A percentile compares a stretch with the other conserved stretches of the same genome.
phyloP scores from a whole-genome alignment of 2,888 invertebrate species.

The Harpalus rubripes region DNA sequence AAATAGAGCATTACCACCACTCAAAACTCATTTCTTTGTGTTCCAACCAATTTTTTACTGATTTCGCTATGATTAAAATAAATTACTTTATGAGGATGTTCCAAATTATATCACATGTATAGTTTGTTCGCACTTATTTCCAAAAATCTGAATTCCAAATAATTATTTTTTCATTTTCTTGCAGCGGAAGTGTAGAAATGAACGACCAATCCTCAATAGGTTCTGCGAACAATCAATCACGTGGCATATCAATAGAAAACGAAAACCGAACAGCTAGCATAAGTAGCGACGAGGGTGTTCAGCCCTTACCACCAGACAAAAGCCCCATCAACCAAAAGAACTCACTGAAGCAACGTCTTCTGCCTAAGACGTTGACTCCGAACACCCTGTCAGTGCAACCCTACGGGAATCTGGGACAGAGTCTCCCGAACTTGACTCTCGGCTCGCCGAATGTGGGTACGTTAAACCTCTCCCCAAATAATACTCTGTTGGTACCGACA shows the following conservation, averaged over 20 bases:
- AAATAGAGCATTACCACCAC: too few species aligned
- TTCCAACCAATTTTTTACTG: too few species aligned
- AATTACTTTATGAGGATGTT: not conserved
- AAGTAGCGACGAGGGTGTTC: conserved; percentile 82
- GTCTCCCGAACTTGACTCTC: conserved; percentile 86
- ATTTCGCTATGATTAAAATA: too few species aligned
- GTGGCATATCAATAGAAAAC: conserved; percentile 82
- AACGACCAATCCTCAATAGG: conserved; percentile 80
- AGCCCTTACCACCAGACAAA: conserved; percentile 77
- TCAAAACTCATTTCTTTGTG: too few species aligned
- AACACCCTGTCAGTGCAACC: conserved; percentile 89
- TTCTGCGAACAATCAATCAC: conserved; percentile 77
- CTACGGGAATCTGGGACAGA: conserved; percentile 85
- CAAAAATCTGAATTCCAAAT: not conserved
- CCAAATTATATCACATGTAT: conserved; percentile 2
- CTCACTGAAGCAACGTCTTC: conserved; percentile 75
- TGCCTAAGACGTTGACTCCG: conserved; percentile 79
- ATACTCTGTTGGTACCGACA: conserved; percentile 80
- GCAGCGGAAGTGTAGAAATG: conserved; percentile 84
- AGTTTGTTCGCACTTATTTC: conserved; percentile 6
- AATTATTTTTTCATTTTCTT: conserved; percentile 53
- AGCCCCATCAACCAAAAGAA: conserved; percentile 76
- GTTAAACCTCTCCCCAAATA: conserved; percentile 75
- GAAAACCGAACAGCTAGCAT: conserved; percentile 83
- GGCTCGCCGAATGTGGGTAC: conserved; percentile 76